A percentile compares a stretch with the other conserved stretches of the same genome.
These are phyloP conservation scores for Ceyx cyanopectus DNA, from an alignment of 2,113 vertebrate species.

Conservation along the genomic window DNA sequence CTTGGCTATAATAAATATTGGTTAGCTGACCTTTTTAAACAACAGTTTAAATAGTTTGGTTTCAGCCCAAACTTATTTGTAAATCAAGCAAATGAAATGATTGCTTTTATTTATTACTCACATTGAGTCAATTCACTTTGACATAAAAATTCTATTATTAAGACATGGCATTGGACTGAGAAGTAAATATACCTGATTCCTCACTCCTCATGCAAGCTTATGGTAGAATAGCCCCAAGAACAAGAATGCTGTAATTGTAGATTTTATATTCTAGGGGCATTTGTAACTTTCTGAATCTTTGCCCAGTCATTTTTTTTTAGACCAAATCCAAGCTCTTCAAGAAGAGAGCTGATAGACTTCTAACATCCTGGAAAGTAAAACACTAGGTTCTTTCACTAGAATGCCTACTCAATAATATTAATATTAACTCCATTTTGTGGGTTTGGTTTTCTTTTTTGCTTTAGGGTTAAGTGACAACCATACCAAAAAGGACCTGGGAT, in stretches of 20 bases:
- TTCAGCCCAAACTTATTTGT: conserved; percentile 48
- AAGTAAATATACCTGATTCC: conserved; percentile 4
- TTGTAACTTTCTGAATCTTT: not conserved
- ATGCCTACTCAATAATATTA: not conserved
- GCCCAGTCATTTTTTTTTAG: not conserved
- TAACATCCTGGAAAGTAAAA: not conserved
- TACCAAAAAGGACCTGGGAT: not conserved
- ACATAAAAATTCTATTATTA: conserved; percentile 14
- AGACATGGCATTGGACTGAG: not conserved
- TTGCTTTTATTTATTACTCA: conserved; percentile 41
- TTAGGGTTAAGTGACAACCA: not conserved
- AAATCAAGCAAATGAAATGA: conserved; percentile 44
- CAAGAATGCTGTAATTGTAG: not conserved
- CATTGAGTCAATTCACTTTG: conserved; percentile 26
- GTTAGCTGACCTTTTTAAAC: conserved; percentile 51
- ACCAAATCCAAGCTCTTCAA: not conserved
- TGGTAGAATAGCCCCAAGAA: not conserved
- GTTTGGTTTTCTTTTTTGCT: not conserved
- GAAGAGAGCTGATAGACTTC: not conserved
- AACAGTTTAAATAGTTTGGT: conserved; percentile 50
- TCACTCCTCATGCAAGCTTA: not conserved
- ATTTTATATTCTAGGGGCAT: not conserved
- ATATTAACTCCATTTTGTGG: not conserved
- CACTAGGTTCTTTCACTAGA: not conserved
- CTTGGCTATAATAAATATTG: conserved; percentile 43